Evolutionary conservation across 2,888 invertebrate genomes (phyloP), one percentile per base, ranked within the genome.

Genomic region (Plemyria rubiginata): DNA sequence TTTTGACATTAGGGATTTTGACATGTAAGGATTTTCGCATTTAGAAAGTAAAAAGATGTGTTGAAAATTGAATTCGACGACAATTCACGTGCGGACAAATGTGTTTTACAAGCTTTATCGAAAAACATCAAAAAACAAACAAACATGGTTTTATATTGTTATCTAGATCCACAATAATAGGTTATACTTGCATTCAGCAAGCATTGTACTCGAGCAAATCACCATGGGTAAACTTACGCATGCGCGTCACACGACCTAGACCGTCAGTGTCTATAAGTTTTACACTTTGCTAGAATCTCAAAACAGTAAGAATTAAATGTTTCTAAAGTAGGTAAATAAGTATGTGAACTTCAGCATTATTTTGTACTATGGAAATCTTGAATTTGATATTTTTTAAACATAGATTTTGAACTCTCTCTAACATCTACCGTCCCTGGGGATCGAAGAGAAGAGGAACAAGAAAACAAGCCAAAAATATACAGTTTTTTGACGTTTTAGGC

Each of bases 21-120:
- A 50, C 86, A 84, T 76, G 29, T 16, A 72, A 70, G 66, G 67
- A 64, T 74, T 72, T 68, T 70, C 72, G 67, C 71, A 72, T 70
- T 76, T 82, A 82, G 86, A 85, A 88, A 86, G 85, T 85, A 87
- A 86, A 86, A n/a, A 87, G 71, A 67, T 54, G 32, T 40, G n/a
- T 54, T 43, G 15, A 43, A 45, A 41, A 49, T 60, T 43, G 36
- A 12, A 41, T 46, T 36, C 22, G 13, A 58, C 48, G 32, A 11
- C 13, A 9, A 32, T 5, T 29, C 43, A 12, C 1, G 11, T 56
- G 40, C 41, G 6, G 16, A 12, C 36, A 16, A 36, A 32, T 16
- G 4, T 32, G 2, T 32, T 11, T 38, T 38, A 38, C 9, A 38
- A 38, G 36, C 11, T 50, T 50, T 49, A 29, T 22, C 41, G 41